phyloP scores from a whole-genome alignment of 2,113 vertebrate genomes.

The Tor tambroides region DNA sequence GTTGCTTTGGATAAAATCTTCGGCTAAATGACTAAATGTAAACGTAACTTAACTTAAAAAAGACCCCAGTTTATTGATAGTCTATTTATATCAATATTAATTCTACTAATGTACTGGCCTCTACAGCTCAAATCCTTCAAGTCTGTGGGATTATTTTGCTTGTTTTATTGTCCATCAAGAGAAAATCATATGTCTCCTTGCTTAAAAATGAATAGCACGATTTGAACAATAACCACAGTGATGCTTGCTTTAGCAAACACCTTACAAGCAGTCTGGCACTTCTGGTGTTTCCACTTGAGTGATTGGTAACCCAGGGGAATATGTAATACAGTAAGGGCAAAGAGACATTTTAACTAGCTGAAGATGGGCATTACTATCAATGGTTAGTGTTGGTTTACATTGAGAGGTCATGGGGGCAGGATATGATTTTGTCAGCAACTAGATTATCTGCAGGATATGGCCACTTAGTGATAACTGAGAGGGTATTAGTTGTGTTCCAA shows the following conservation, averaged over 20 bases:
- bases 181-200: neutral
- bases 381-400: constrained; percentile 49
- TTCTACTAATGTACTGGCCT: too few relatives aligned
- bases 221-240: neutral
- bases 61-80: too few relatives aligned
- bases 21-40: too few relatives aligned
- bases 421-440: constrained; percentile 35
- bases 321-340: constrained; percentile 8
- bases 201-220: neutral
- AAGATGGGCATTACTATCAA: neutral
- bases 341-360: constrained; percentile 19
- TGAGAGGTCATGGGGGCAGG: neutral
- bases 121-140: neutral
- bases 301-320: neutral
- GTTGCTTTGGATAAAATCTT: too few relatives aligned
- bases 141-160: neutral
- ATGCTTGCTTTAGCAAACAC: neutral
- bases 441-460: constrained; percentile 41
- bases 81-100: too few relatives aligned
- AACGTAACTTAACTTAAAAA: too few relatives aligned
- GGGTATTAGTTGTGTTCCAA: neutral
- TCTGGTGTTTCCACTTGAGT: neutral
- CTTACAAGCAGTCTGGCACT: neutral
- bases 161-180: neutral
- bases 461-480: constrained; percentile 27